Evolutionary conservation across 2,113 vertebrate species (phyloP), one percentile per base, ranked within the genome.

Genomic region (Catharus fuscescens): DNA sequence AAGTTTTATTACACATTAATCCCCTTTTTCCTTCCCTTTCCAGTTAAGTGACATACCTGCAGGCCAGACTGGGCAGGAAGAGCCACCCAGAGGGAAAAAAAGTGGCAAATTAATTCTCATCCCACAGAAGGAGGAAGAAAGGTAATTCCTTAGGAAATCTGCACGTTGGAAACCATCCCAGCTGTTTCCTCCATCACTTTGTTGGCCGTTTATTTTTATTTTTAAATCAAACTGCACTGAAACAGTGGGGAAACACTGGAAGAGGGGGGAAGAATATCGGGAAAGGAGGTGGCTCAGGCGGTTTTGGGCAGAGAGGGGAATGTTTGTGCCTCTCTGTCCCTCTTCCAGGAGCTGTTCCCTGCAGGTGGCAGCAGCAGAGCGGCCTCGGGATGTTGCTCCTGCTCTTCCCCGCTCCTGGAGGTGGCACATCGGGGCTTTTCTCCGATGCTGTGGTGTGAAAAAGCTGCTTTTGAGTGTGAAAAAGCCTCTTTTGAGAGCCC

Each of bases 301-400:
- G 42, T 3, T 25, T 34, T 13, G 86, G 81, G 59, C 54, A 42
- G 25, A 18, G 18, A 3, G 11, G 80, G 12, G 36, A 14, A 1
- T 12, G 19, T 10, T 59, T 0, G 44, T 19, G 54, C 20, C 34
- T 34, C 36, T 31, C 29, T 29, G 69, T 61, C 3, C 12, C 94
- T 80, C n/a, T 59, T 73, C 32, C 78, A 9, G 60, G 50, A 47
- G 57, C 50, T 25, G 3, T 61, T 96, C 65, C 97, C 97, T 57
- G 97, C 93, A 98, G 98, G 59, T 97, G 97, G 98, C 97, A 97
- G 97, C 95, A 87, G 96, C 85, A 78, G 56, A 94, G 59, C 87
- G 9, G 76, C 61, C 2, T 6, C 40, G 40, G 25, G 44, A 2
- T 21, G 73, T 16, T 21, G 23, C 65, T 50, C 25, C 86, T 44